Conservation (phyloP, 1,140 invertebrate species). For the Tenebrio molitor region DNA sequence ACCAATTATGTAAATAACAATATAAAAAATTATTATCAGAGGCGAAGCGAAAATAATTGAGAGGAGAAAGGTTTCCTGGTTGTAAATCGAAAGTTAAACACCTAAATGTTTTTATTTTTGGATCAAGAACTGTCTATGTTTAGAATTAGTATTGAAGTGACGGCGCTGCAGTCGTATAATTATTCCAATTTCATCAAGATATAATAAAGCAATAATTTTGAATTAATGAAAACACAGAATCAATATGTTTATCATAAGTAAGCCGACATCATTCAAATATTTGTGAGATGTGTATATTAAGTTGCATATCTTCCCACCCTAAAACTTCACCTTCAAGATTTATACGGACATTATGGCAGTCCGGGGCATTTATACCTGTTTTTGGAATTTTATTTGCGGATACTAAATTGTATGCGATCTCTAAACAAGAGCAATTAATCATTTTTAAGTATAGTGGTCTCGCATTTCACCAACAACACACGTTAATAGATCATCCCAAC, state of each 20-base stretch:
- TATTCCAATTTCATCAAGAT: neutral
- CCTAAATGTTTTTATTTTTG: neutral
- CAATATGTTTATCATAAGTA: neutral
- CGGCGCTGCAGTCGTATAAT: neutral
- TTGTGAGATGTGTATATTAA: conserved; percentile 3
- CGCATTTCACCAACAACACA: too few species aligned
- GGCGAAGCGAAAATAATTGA: neutral
- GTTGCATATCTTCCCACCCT: neutral
- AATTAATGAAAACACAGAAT: too few species aligned
- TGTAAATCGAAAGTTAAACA: neutral
- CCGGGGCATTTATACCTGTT: too few species aligned
- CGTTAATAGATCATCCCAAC: too few species aligned
- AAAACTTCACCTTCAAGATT: neutral
- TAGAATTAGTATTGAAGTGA: neutral
- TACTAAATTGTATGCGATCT: too few species aligned
- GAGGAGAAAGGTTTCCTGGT: neutral
- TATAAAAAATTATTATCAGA: too few species aligned
- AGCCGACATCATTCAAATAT: neutral
- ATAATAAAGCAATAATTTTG: neutral
- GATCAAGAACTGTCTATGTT: neutral
- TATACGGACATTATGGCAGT: too few species aligned
- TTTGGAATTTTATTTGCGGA: too few species aligned
- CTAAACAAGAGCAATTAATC: too few species aligned
- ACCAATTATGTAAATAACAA: too few species aligned
- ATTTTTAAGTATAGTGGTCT: too few species aligned